Base-by-base conservation (phyloP, 2,113 vertebrate species). In the Nothobranchius furzeri region DNA sequence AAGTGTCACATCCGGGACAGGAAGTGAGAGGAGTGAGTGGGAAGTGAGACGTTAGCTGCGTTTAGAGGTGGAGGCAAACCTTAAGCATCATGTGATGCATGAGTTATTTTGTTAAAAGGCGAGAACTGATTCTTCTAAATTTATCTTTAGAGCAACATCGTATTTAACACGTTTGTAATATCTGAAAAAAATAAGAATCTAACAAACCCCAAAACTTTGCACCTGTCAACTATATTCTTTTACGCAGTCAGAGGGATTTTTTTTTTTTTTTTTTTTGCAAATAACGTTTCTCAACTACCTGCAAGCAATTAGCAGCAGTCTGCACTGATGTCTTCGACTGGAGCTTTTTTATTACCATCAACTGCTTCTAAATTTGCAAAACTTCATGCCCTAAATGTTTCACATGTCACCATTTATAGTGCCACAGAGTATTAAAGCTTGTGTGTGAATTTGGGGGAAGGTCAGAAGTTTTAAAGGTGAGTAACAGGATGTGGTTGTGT, bases 401-500 rank as follows among this genome's bases (percentile, higher is more conserved):
- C 30, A 40, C 11, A 0, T 25, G 43, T 0, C 37, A 24, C 35
- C n/a, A 43, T 15, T 35, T 54, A 58, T 8, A 54, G 3, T 48
- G 30, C 9, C 45, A 14, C n/a, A 25, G 30, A 36, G 9, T 53
- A 25, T 37, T 66, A 15, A 8, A 73, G 46, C 17, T 66, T 47
- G 52, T 68, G 64, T 76, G 55, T 49, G 36, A 61, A 36, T 49
- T 14, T 68, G 35, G 7, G 66, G 50, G 64, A 48, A 75, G 55
- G 46, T 1, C 30, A 64, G 35, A 37, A 11, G 45, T 74, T 54
- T 76, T 51, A 70, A 65, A 76, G 53, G 48, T 79, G 53, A 49
- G 42, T 25, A 65, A 82, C 82, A 88, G 90, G 86, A 90, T 80
- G 87, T 86, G 88, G 85, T 72, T 62, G 30, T 30, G 30, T 30